Evolutionary conservation across 2,113 vertebrate species (phyloP).

Genomic region (cattle (Bos taurus)): ARS-UCD2.0 NC_037342.1:36558501-36559000

Average conservation of each 20-base stretch:
- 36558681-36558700: slow-evolving; percentile 47
- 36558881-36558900: slow-evolving; percentile 54
- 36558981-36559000: not conserved
- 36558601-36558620: slow-evolving; percentile 33
- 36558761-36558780: slow-evolving; percentile 56
- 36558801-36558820: slow-evolving; percentile 44
- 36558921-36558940: not conserved
- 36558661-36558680: slow-evolving; percentile 49
- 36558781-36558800: slow-evolving; percentile 70
- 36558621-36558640: slow-evolving; percentile 59
- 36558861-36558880: slow-evolving; percentile 39
- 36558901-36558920: slow-evolving; percentile 55
- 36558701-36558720: slow-evolving; percentile 39
- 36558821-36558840: slow-evolving; percentile 63
- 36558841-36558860: slow-evolving; percentile 47
- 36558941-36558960: not conserved
- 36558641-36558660: slow-evolving; percentile 58
- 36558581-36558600: slow-evolving; percentile 44
- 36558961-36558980: not conserved
- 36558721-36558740: slow-evolving; percentile 62
- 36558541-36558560: not conserved
- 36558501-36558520: too few relatives aligned
- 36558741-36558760: slow-evolving; percentile 43
- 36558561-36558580: not conserved
- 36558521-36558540: too few relatives aligned